Evolutionary conservation across 2,113 vertebrate genomes (phyloP).

Genomic region (Sturnira hondurensis): DNA sequence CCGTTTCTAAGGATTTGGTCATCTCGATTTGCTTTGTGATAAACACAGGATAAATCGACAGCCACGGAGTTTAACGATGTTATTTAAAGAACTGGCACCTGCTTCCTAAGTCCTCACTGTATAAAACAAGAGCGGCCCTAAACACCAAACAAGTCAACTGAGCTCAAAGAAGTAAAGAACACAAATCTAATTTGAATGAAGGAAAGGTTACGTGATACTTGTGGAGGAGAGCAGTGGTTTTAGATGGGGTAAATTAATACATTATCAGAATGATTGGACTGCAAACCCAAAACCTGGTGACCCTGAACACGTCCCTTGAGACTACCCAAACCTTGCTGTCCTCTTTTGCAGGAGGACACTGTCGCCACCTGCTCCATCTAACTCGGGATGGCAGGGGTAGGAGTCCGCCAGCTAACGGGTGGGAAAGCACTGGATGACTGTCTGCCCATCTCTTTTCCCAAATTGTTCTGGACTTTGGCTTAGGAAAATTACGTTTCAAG

Average conservation of each 20-base stretch:
- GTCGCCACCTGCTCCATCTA: not conserved
- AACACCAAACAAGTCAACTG: not conserved
- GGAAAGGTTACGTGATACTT: not conserved
- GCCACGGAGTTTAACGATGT: not conserved
- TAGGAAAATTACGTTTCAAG: conserved; percentile 2
- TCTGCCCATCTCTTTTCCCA: not conserved
- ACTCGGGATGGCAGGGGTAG: not conserved
- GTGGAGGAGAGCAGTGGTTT: not conserved
- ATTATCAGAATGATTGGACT: not conserved
- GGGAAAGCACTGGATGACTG: not conserved
- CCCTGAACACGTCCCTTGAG: not conserved
- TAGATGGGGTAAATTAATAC: not conserved
- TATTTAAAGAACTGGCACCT: not conserved
- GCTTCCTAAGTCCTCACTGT: not conserved
- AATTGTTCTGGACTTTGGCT: not conserved
- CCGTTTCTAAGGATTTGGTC: not conserved
- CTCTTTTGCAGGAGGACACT: not conserved
- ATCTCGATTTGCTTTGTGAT: not conserved
- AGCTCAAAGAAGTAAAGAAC: not conserved
- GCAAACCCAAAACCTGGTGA: not conserved
- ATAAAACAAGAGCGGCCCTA: not conserved
- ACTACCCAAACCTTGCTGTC: not conserved
- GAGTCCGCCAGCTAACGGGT: not conserved
- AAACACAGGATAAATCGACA: not conserved
- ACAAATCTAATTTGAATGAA: not conserved